phyloP scores from a whole-genome alignment of 2,797 vertebrate species.

The Myoxocephalus aenaeus region DNA sequence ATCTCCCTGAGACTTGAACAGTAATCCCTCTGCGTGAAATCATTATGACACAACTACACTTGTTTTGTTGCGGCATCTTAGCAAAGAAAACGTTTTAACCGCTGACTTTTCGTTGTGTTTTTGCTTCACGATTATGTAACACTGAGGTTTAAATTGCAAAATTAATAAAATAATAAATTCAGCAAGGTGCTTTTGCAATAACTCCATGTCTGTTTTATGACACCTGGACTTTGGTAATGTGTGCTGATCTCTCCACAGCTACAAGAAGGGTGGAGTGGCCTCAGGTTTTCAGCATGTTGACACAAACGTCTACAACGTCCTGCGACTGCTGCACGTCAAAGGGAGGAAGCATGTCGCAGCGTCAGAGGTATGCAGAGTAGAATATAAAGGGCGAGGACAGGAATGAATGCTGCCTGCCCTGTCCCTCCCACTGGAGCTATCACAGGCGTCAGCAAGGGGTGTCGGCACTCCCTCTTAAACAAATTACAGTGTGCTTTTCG shows the following conservation, averaged over 20 bases:
- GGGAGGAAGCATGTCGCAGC: conserved; percentile 90
- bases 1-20: conserved; percentile 51
- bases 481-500: conserved; percentile 45
- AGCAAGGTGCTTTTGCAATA: not conserved
- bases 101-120: conserved; percentile 4
- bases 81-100: conserved; percentile 25
- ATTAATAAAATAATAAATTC: not conserved
- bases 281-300: conserved; percentile 92
- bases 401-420: conserved; percentile 15
- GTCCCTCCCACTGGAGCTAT: conserved; percentile 43
- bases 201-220: conserved; percentile 44
- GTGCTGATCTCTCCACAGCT: conserved; percentile 79
- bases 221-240: conserved; percentile 65
- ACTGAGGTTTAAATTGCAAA: not conserved
- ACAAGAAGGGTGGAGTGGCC: conserved; percentile 92
- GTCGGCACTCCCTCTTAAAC: conserved; percentile 40
- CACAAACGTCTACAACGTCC: conserved; percentile 90
- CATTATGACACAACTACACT: conserved; percentile 54
- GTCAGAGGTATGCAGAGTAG: conserved; percentile 83
- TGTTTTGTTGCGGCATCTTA: conserved; percentile 44
- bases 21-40: conserved; percentile 58
- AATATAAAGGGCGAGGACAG: conserved; percentile 8
- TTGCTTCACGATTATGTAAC: not conserved
- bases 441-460: conserved; percentile 27
- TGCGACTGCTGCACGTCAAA: conserved; percentile 90